Percentiles rank a stretch among this genome's conserved stretches.
Evolutionary conservation across 1,140 invertebrate genomes (phyloP).

Genomic region (Ditylenchus dipsaci): DNA sequence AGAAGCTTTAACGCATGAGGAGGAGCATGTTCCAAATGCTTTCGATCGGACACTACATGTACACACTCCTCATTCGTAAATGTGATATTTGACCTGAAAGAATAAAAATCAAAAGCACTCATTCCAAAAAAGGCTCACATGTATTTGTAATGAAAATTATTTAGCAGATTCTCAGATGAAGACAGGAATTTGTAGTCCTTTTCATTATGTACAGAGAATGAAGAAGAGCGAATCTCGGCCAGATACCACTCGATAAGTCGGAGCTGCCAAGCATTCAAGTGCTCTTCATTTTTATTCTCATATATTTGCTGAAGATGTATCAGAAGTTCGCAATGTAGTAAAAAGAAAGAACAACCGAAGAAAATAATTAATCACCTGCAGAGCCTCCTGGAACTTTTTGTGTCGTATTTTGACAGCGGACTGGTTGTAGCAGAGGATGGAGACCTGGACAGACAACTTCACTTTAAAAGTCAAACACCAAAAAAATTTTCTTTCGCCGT

Average conservation of each 20-base stretch:
- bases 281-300: conserved; percentile 29
- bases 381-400: conserved; percentile 20
- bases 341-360: too few species aligned
- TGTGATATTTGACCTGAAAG: conserved; percentile 48
- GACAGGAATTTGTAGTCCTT: conserved; percentile 41
- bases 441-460: too few species aligned
- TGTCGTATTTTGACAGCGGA: too few species aligned
- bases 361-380: too few species aligned
- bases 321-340: not conserved
- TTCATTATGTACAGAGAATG: conserved; percentile 13
- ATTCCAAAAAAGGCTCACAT: not conserved
- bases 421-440: too few species aligned
- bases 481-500: too few species aligned
- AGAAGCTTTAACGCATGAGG: conserved; percentile 49
- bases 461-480: too few species aligned
- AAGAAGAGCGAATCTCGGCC: conserved; percentile 41
- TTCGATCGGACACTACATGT: conserved; percentile 27
- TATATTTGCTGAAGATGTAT: conserved; percentile 39
- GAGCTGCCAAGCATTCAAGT: conserved; percentile 42
- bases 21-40: conserved; percentile 46
- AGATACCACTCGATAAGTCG: conserved; percentile 49
- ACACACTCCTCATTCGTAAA: conserved; percentile 47
- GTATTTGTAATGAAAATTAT: not conserved
- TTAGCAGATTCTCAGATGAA: not conserved
- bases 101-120: not conserved